Base-by-base conservation (phyloP, 2,797 vertebrate species). In the Diplodus puntazzo region DNA sequence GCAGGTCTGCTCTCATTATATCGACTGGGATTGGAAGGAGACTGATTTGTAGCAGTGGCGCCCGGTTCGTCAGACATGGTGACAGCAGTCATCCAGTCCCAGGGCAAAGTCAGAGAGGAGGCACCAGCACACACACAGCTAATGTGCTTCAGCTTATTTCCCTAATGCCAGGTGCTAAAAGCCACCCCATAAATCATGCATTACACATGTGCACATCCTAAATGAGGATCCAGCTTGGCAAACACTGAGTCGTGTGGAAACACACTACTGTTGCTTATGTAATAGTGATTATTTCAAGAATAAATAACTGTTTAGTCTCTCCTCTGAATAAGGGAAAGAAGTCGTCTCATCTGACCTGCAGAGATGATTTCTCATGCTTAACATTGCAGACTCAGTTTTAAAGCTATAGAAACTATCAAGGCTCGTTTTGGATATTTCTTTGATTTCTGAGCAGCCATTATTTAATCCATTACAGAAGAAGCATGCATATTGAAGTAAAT, bases 1-100 rank as follows among this genome's bases (percentile, higher is more conserved):
- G 85, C 84, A 85, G 89, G 89, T 91, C 92, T 87, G 86, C 46
- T 77, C 87, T 92, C 90, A 92, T 92, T 91, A 91, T 88, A 92
- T 90, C 49, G 83, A 83, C 84, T 82, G 68, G 79, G 74, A 82
- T 84, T 82, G 89, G 88, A 88, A 85, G 88, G 85, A 85, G 89
- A 86, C 89, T 92, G 91, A 94, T 94, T 92, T 92, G 90, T 89
- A 89, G 88, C 82, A 49, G 85, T 21, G 42, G 85, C 39, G 61
- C 80, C 76, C 58, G 59, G 84, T 88, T 90, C 90, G 86, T 92
- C 90, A 92, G 84, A 70, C 79, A 63, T 4, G 59, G 71, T 90
- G 93, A 91, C 89, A 90, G 84, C 83, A 87, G 61, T 86, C 85
- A 88, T 87, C 84, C 53, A 86, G 84, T 83, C 88, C 81, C 84